phyloP scores from a whole-genome alignment of 1,140 invertebrate species.

The Drosophila pseudoobscura region DNA sequence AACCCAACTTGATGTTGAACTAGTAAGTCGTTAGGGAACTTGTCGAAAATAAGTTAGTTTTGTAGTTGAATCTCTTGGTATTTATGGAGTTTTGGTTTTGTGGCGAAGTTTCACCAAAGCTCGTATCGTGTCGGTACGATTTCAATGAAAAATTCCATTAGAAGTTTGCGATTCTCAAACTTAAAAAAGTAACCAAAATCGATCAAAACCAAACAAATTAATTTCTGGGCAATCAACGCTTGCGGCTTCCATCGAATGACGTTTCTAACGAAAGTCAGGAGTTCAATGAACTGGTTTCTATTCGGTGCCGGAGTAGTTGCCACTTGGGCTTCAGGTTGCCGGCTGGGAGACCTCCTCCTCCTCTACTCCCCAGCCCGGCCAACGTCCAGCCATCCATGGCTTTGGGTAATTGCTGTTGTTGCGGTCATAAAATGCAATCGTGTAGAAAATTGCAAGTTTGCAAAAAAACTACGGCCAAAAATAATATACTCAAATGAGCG shows the following conservation, averaged over 20 bases:
- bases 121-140: constrained; percentile 11
- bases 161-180: constrained; percentile 2
- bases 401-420: constrained; percentile 59
- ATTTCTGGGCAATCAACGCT: constrained; percentile 21
- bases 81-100: constrained; percentile 24
- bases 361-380: constrained; percentile 23
- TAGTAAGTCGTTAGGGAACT: constrained; percentile 30
- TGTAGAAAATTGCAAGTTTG: constrained; percentile 76
- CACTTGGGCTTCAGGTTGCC: constrained; percentile 38
- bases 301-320: constrained; percentile 21
- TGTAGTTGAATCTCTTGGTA: constrained; percentile 22
- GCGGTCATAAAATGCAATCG: constrained; percentile 70
- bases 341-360: constrained; percentile 9
- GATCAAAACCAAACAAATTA: constrained; percentile 19
- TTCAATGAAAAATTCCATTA: constrained; percentile 12
- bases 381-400: constrained; percentile 41
- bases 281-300: constrained; percentile 43
- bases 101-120: constrained; percentile 25
- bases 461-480: constrained; percentile 29
- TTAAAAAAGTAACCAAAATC: constrained; percentile 15
- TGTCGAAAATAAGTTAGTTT: constrained; percentile 28
- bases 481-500: constrained; percentile 1
- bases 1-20: constrained; percentile 5
- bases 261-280: constrained; percentile 41
- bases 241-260: constrained; percentile 27